Evolutionary conservation across 2,888 invertebrate species (phyloP).

Genomic region (Theretra japonica): DNA sequence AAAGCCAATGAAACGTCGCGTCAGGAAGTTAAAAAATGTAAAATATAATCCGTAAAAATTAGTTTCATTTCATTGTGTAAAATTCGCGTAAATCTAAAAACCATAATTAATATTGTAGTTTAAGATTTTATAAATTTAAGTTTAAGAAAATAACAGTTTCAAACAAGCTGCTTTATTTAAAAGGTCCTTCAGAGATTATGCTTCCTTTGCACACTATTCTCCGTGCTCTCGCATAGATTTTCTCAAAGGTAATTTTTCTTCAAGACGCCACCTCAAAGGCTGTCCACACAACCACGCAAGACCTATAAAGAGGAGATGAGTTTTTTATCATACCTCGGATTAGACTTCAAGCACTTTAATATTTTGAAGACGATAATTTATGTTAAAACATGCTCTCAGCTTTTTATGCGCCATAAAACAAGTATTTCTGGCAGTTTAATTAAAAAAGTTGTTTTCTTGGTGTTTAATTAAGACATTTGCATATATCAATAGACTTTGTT

Average conservation of each 20-base stretch:
- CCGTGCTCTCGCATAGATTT: slow-evolving; percentile 43
- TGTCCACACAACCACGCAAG: background rate
- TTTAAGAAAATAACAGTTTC: background rate
- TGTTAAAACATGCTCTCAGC: slow-evolving; percentile 3
- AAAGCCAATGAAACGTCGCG: too few relatives aligned
- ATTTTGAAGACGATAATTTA: slow-evolving; percentile 4
- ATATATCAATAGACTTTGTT: slow-evolving; percentile 1
- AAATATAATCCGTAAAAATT: too few relatives aligned
- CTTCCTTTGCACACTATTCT: slow-evolving; percentile 30
- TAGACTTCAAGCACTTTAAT: background rate
- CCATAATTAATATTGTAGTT: background rate
- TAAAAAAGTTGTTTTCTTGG: slow-evolving; percentile 32
- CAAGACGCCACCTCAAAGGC: slow-evolving; percentile 26
- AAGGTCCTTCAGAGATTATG: background rate
- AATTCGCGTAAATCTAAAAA: too few relatives aligned
- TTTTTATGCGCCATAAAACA: slow-evolving; percentile 13
- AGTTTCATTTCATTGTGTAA: too few relatives aligned
- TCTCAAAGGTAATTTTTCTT: slow-evolving; percentile 27
- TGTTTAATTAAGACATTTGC: slow-evolving; percentile 2
- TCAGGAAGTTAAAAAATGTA: too few relatives aligned
- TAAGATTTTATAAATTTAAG: background rate
- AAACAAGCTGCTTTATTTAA: background rate
- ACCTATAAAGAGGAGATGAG: slow-evolving; percentile 12
- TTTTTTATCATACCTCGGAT: slow-evolving; percentile 11
- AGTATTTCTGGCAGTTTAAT: slow-evolving; percentile 28